Evolutionary conservation across 2,113 vertebrate genomes (phyloP).

Genomic region (Mellivora capensis): DNA sequence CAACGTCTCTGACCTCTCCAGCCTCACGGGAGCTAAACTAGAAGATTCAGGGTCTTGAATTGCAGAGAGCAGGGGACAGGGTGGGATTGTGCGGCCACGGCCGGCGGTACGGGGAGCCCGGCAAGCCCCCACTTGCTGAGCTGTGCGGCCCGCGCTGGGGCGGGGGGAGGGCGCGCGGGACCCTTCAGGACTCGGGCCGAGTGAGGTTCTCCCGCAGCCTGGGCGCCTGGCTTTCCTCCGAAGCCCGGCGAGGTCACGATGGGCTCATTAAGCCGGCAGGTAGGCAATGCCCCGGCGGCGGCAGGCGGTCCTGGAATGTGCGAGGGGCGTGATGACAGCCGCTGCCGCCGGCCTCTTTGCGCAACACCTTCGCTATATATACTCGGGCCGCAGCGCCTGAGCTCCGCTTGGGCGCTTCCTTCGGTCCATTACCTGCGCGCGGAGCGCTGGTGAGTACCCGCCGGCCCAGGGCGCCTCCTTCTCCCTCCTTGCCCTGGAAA

Average conservation of each 20-base stretch:
- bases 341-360: slow-evolving; percentile 78
- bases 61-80: background rate
- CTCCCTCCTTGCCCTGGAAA: background rate
- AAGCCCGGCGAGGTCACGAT: slow-evolving; percentile 76
- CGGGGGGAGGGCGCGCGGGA: background rate
- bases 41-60: background rate
- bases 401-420: slow-evolving; percentile 71
- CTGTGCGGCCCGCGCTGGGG: background rate
- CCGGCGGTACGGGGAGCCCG: background rate
- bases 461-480: background rate
- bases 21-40: background rate
- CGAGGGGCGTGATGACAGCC: slow-evolving; percentile 81
- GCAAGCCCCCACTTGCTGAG: background rate
- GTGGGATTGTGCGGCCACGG: background rate
- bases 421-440: slow-evolving; percentile 63
- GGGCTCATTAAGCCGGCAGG: slow-evolving; percentile 80
- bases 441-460: slow-evolving; percentile 82
- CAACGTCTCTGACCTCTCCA: slow-evolving; percentile 51
- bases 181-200: background rate
- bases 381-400: slow-evolving; percentile 56
- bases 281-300: slow-evolving; percentile 81
- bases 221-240: background rate
- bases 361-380: slow-evolving; percentile 85
- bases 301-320: slow-evolving; percentile 80
- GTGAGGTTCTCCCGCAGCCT: background rate